Conservation (phyloP, 2,797 vertebrate species). For the Pseudotriccus pelzelni region DNA sequence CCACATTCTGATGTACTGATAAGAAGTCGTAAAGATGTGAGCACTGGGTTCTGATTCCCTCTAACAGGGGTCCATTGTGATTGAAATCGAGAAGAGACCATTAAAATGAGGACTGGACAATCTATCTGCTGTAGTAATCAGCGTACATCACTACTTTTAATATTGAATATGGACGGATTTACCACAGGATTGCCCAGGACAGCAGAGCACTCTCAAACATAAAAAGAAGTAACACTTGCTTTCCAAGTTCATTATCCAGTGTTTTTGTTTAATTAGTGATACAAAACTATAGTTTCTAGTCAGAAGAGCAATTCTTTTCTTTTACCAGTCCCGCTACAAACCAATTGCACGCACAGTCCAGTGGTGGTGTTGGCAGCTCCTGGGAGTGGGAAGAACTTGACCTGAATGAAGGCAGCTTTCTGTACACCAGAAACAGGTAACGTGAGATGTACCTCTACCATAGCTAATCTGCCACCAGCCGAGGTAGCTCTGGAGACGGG, state of each 20-base stretch:
- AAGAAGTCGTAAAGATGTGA: not conserved
- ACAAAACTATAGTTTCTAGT: not conserved
- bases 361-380: not conserved
- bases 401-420: not conserved
- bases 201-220: not conserved
- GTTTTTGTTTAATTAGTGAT: not conserved
- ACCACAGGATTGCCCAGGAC: not conserved
- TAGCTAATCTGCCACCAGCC: not conserved
- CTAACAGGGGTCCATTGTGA: not conserved
- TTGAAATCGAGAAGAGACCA: not conserved
- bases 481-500: not conserved
- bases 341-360: fast-evolving
- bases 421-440: not conserved
- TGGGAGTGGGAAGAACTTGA: not conserved
- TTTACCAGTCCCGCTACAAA: not conserved
- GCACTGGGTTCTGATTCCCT: not conserved
- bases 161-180: not conserved
- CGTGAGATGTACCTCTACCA: not conserved
- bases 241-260: not conserved
- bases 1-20: not conserved
- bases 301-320: not conserved
- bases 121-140: not conserved
- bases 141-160: not conserved
- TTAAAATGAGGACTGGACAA: constrained; percentile 24
- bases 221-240: not conserved